Conservation (phyloP, 2,888 invertebrate species). For the Choristoneura rosaceana region DNA sequence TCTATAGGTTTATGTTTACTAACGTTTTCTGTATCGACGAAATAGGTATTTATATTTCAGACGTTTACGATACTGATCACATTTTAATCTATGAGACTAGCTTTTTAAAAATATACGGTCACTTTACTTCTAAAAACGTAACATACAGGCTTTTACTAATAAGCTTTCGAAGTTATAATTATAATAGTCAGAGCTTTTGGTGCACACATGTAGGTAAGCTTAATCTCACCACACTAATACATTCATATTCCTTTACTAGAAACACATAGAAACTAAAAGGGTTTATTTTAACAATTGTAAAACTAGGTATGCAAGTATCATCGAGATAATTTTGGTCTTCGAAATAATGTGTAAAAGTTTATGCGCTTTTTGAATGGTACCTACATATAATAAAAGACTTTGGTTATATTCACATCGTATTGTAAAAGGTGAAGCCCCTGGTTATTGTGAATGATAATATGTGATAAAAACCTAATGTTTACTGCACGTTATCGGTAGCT, state of each 20-base stretch:
- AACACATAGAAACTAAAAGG: not conserved
- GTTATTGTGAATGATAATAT: not conserved
- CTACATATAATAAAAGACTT: not conserved
- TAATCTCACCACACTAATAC: conserved; percentile 44
- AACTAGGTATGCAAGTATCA: not conserved
- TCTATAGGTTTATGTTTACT: not conserved
- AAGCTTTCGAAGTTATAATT: conserved; percentile 8
- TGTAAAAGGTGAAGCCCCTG: conserved; percentile 8
- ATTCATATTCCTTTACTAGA: conserved; percentile 83
- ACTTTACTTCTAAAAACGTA: conserved; percentile 37
- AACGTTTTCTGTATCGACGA: conserved; percentile 26
- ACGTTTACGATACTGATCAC: not conserved
- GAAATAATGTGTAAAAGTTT: not conserved
- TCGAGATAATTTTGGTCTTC: not conserved
- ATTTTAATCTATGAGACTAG: conserved; percentile 73
- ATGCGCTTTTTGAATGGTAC: not conserved
- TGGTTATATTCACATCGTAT: not conserved
- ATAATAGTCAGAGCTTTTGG: not conserved
- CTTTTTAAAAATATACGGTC: conserved; percentile 75
- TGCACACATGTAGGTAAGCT: conserved; percentile 14
- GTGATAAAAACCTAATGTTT: conserved; percentile 18
- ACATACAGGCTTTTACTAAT: conserved; percentile 34
- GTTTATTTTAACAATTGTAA: not conserved
- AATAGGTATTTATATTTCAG: conserved; percentile 11
- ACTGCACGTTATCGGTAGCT: conserved; percentile 17